A percentile compares a stretch with the other conserved stretches of the same genome.
phyloP scores from a whole-genome alignment of 1,140 invertebrate genomes.

The Psix sp. region DNA sequence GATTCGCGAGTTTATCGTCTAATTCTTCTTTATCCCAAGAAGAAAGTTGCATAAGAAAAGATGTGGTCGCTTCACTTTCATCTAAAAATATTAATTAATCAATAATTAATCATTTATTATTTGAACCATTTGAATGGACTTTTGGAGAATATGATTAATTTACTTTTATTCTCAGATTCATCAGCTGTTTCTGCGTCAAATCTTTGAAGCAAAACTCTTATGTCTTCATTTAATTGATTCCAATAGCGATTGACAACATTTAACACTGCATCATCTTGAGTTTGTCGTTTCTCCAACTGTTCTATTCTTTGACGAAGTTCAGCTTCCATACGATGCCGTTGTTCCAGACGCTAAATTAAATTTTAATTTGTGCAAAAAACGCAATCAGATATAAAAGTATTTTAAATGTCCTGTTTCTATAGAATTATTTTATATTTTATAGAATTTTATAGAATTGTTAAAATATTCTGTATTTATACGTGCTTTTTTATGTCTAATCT shows the following conservation, averaged over 20 bases:
- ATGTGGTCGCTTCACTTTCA: conserved; percentile 97
- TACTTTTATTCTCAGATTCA: conserved; percentile 96
- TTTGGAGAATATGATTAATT: conserved; percentile 41
- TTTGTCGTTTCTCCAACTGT: conserved; percentile 96
- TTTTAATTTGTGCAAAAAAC: too few species aligned
- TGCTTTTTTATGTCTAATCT: too few species aligned
- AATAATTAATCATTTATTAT: conserved; percentile 2
- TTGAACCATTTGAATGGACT: background rate
- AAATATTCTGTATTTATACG: too few species aligned
- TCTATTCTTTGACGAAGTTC: conserved; percentile 95
- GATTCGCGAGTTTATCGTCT: conserved; percentile 95
- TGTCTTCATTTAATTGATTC: conserved; percentile 98
- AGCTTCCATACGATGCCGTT: conserved; percentile 85
- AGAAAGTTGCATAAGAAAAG: conserved; percentile 96
- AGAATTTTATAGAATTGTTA: too few species aligned
- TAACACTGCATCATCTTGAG: conserved; percentile 97
- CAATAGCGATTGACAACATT: conserved; percentile 99
- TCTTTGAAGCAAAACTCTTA: conserved; percentile 93
- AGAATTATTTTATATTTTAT: too few species aligned
- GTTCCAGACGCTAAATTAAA: conserved; percentile 87
- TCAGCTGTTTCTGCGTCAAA: conserved; percentile 98
- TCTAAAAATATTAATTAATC: conserved; percentile 79
- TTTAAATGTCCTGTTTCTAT: too few species aligned
- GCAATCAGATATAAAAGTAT: too few species aligned
- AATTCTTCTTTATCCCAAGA: conserved; percentile 99